A percentile compares a stretch with the other conserved stretches of the same genome.
Conservation (phyloP, 2,113 vertebrate species). For the Tetraodon nigroviridis region DNA sequence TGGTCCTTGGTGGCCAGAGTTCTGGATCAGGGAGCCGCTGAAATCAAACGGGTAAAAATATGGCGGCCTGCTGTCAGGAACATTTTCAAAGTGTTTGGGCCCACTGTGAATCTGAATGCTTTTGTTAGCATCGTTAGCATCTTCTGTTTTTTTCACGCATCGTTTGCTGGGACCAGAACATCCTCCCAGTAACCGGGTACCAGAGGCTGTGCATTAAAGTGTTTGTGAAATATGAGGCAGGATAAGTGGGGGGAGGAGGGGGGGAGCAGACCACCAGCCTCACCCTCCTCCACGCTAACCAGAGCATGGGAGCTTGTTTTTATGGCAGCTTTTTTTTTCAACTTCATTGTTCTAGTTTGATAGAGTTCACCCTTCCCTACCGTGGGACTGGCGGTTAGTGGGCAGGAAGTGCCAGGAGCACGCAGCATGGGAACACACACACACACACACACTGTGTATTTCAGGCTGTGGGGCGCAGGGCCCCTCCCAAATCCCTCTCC, state of each 20-base stretch:
- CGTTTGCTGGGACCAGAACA: slow-evolving; percentile 17
- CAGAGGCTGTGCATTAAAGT: slow-evolving; percentile 24
- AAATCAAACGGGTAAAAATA: slow-evolving; percentile 19
- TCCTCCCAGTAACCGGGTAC: slow-evolving; percentile 12
- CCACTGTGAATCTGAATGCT: no score
- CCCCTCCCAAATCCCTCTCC: slow-evolving; percentile 36
- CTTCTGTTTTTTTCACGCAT: slow-evolving; percentile 10
- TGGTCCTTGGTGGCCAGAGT: background rate
- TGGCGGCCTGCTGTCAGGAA: slow-evolving; percentile 47
- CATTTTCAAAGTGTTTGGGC: no score
- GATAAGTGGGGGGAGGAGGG: no score
- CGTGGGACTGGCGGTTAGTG: slow-evolving; percentile 65
- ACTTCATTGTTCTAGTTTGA: slow-evolving; percentile 65
- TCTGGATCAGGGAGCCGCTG: slow-evolving; percentile 16
- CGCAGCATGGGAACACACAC: slow-evolving; percentile 40
- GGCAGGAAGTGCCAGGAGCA: slow-evolving; percentile 65
- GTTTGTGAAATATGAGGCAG: slow-evolving; percentile 17
- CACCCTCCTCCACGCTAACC: slow-evolving; percentile 37
- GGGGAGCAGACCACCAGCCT: background rate
- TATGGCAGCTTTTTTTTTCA: slow-evolving; percentile 62
- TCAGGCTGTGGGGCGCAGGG: slow-evolving; percentile 17
- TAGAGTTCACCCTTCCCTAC: slow-evolving; percentile 56
- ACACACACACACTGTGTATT: slow-evolving; percentile 32
- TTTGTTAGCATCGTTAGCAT: slow-evolving; percentile 7
- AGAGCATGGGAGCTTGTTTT: slow-evolving; percentile 69